These are phyloP conservation scores for Acropternis orthonyx DNA, from an alignment of 2,797 vertebrate species.

Conservation along the genomic window DNA sequence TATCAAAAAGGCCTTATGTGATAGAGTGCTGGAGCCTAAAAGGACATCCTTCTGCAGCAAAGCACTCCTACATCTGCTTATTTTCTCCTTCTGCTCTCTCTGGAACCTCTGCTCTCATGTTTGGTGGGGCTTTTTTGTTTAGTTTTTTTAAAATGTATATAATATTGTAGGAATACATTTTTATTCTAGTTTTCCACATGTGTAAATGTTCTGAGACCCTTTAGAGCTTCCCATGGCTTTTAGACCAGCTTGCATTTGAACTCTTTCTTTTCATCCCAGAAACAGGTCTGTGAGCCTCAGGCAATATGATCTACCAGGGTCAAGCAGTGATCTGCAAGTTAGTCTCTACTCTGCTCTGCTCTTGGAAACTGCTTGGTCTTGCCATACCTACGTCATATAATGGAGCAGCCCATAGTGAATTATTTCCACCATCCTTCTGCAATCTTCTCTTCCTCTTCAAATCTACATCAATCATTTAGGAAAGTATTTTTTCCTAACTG, in stretches of 20 bases:
- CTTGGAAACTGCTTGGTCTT: not conserved
- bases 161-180: not conserved
- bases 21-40: not conserved
- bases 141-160: not conserved
- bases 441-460: slow-evolving; percentile 16
- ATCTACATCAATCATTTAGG: slow-evolving; percentile 22
- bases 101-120: not conserved
- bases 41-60: not conserved
- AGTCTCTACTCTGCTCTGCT: not conserved
- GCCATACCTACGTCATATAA: not conserved
- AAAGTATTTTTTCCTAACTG: slow-evolving; percentile 39
- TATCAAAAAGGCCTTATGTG: not conserved
- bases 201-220: not conserved
- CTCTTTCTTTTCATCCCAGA: not conserved
- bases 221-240: not conserved
- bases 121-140: not conserved
- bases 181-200: not conserved
- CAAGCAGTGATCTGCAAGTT: not conserved
- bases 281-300: not conserved
- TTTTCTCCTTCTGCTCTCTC: not conserved
- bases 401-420: not conserved
- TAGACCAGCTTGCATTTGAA: not conserved
- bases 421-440: not conserved
- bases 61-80: not conserved
- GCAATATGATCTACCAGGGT: not conserved